Evolutionary conservation across 2,113 vertebrate species (phyloP).

Genomic region (Hemicordylus capensis): DNA sequence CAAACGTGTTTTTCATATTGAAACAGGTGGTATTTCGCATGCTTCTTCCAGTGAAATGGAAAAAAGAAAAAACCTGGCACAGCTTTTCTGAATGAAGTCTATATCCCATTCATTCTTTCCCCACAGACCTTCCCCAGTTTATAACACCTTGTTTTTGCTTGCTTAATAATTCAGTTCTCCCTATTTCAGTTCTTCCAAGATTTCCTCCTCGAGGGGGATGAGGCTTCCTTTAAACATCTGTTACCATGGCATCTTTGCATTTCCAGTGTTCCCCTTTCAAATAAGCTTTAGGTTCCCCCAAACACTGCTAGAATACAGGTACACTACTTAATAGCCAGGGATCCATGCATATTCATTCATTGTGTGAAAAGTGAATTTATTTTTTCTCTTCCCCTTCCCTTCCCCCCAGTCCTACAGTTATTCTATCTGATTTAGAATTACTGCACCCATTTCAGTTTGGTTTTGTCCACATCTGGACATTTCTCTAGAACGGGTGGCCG

Average conservation of each 20-base stretch:
- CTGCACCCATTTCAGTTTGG: neutral
- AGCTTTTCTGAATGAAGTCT: neutral
- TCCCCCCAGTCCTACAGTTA: no score
- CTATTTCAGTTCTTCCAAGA: neutral
- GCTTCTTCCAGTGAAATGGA: neutral
- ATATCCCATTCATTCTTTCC: neutral
- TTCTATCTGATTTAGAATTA: neutral
- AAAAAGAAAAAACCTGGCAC: neutral
- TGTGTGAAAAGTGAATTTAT: neutral
- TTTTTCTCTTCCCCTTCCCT: neutral
- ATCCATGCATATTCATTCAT: neutral
- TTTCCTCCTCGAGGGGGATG: slow-evolving; percentile 50
- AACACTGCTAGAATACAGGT: neutral
- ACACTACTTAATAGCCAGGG: neutral
- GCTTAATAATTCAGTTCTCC: neutral
- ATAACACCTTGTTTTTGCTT: neutral
- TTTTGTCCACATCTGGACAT: neutral
- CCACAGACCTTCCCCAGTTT: neutral
- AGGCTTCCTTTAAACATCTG: slow-evolving; percentile 56
- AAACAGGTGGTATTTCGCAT: neutral
- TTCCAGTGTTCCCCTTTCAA: slow-evolving; percentile 45
- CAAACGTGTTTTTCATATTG: neutral
- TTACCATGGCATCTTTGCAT: slow-evolving; percentile 56
- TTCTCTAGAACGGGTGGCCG: neutral
- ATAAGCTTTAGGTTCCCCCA: neutral